Conservation (phyloP, 2,797 vertebrate species). For the Apogon hyalosoma region DNA sequence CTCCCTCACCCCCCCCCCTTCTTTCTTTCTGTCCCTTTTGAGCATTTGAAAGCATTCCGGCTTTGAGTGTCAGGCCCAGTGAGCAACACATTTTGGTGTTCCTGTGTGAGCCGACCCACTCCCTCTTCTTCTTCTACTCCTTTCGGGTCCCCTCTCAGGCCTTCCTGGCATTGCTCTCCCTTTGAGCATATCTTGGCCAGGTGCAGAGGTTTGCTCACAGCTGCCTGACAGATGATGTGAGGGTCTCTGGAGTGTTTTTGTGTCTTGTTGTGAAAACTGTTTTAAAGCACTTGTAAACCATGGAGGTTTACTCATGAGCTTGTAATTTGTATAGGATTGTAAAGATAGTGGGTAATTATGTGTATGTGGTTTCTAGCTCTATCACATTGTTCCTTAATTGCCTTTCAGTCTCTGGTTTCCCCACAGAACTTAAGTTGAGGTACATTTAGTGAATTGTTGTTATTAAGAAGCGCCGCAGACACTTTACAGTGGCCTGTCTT, state of each 20-base stretch:
- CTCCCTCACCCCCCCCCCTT: conserved; percentile 45
- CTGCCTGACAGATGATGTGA: conserved; percentile 79
- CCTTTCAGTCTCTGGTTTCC: conserved; percentile 6
- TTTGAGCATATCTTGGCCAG: conserved; percentile 72
- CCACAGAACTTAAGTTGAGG: background rate
- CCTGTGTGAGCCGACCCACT: conserved; percentile 62
- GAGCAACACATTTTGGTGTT: conserved; percentile 66
- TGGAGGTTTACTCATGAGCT: conserved; percentile 38
- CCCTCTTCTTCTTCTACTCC: conserved; percentile 34
- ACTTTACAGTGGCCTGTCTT: conserved; percentile 35
- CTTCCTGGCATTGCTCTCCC: conserved; percentile 50
- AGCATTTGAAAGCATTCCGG: conserved; percentile 81
- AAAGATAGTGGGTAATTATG: background rate
- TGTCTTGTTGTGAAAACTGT: conserved; percentile 80
- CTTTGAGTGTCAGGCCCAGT: conserved; percentile 72
- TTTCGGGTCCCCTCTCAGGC: conserved; percentile 57
- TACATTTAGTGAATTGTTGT: conserved; percentile 11
- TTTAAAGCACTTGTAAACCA: conserved; percentile 64
- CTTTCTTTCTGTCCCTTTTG: conserved; percentile 72
- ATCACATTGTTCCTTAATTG: conserved; percentile 1
- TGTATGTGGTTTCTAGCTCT: conserved; percentile 3
- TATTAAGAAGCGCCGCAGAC: conserved; percentile 18
- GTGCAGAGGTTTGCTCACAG: conserved; percentile 78
- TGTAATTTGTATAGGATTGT: conserved; percentile 21
- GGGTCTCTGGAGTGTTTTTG: conserved; percentile 67